These are phyloP conservation scores for Piliocolobus tephrosceles DNA, from an alignment of 2,113 vertebrate genomes.

Conservation along the genomic window DNA sequence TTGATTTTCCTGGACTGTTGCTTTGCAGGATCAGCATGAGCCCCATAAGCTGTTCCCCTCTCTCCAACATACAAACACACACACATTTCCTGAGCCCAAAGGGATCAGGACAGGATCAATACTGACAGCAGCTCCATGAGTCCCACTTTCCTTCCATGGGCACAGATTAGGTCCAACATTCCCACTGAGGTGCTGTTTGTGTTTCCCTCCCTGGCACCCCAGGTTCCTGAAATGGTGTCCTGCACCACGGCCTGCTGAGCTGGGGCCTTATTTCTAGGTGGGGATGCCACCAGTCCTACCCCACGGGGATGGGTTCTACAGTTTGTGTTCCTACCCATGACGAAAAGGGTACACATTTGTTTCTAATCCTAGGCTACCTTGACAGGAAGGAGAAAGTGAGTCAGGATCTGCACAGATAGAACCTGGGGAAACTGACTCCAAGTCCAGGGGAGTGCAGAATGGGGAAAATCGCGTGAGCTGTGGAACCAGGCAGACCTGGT, in stretches of 20 bases:
- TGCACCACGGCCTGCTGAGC: too few relatives aligned
- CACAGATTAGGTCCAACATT: neutral
- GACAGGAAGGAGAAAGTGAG: neutral
- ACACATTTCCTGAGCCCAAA: neutral
- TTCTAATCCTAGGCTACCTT: neutral
- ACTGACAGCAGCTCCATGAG: fast-evolving
- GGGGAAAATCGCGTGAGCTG: neutral
- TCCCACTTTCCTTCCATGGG: too few relatives aligned
- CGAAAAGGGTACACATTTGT: neutral
- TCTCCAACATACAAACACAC: neutral
- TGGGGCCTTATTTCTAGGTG: neutral
- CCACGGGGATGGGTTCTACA: neutral
- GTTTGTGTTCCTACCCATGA: neutral
- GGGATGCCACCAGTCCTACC: neutral
- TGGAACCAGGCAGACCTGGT: neutral
- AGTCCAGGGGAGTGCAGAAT: neutral
- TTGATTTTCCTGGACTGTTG: neutral
- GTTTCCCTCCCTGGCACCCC: neutral
- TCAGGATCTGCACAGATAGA: neutral
- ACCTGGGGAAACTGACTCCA: neutral
- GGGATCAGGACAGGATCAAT: too few relatives aligned
- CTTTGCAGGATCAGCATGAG: neutral
- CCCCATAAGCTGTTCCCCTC: neutral
- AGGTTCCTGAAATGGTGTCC: neutral
- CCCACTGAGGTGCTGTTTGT: fast-evolving